Evolutionary conservation across 2,797 vertebrate species (phyloP).

Genomic region (Bradypodion pumilum): DNA sequence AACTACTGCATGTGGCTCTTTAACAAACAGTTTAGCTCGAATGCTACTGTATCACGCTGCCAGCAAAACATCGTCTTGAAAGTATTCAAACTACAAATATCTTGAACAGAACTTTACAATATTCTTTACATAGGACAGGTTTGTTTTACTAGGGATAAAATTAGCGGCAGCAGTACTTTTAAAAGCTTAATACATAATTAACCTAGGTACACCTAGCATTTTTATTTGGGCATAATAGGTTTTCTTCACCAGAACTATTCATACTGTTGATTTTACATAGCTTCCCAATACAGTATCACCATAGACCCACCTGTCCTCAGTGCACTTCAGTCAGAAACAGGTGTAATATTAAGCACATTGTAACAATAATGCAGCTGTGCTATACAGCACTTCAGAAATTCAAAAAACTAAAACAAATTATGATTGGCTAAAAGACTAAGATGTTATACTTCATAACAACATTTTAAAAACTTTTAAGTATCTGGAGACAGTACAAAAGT

Average conservation of each 20-base stretch:
- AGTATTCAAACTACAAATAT: slow-evolving; percentile 32
- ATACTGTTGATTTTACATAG: slow-evolving; percentile 25
- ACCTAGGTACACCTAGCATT: slow-evolving; percentile 22
- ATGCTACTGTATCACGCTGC: slow-evolving; percentile 9
- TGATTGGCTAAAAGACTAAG: not conserved
- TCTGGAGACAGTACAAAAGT: slow-evolving; percentile 11
- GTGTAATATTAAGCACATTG: not conserved
- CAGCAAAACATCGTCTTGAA: slow-evolving; percentile 6
- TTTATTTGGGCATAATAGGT: not conserved
- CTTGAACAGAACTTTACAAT: not conserved
- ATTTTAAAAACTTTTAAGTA: not conserved
- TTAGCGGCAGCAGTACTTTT: not conserved
- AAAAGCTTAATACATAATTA: not conserved
- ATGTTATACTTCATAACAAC: not conserved
- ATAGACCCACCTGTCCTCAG: slow-evolving; percentile 5
- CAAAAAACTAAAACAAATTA: too few relatives aligned
- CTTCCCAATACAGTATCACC: not conserved
- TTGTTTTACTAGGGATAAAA: slow-evolving; percentile 32
- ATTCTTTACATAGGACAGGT: not conserved
- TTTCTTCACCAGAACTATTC: not conserved
- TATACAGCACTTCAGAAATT: not conserved
- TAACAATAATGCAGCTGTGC: not conserved
- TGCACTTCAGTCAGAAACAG: slow-evolving; percentile 17
- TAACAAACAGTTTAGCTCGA: not conserved
- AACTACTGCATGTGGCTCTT: not conserved